Conservation (phyloP, 2,888 invertebrate genomes). For the Lasius fuliginosus region DNA sequence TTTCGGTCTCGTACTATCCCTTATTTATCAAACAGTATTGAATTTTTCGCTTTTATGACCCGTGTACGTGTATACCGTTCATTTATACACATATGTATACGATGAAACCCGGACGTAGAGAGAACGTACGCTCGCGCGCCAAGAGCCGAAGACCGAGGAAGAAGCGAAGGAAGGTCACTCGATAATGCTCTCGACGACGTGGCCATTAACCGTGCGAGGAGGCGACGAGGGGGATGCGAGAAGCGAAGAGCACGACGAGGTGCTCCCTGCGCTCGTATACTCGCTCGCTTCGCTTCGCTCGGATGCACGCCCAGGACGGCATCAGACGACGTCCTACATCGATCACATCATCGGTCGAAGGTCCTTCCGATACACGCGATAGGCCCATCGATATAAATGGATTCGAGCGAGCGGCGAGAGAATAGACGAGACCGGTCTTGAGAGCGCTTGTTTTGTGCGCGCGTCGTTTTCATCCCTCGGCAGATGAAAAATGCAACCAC, state of each 20-base stretch:
- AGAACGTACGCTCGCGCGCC: background rate
- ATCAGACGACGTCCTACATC: constrained; percentile 52
- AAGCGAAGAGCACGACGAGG: background rate
- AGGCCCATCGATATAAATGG: constrained; percentile 46
- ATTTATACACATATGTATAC: constrained; percentile 13
- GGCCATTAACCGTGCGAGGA: constrained; percentile 56
- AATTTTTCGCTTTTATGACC: constrained; percentile 35
- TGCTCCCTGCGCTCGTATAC: constrained; percentile 2
- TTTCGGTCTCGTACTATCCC: background rate
- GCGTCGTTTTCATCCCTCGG: background rate
- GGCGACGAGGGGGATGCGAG: constrained; percentile 25
- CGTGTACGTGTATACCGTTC: background rate
- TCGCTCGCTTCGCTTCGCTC: background rate
- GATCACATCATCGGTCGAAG: constrained; percentile 46
- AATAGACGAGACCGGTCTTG: background rate
- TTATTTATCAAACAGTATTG: background rate
- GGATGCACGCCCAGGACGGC: constrained; percentile 40
- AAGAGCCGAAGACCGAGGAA: constrained; percentile 52
- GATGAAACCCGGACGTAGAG: background rate
- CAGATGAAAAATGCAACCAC: background rate
- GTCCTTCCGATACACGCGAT: constrained; percentile 48
- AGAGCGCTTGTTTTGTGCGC: background rate
- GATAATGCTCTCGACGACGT: constrained; percentile 63
- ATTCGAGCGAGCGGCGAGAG: background rate
- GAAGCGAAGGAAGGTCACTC: constrained; percentile 60